Percentiles rank a stretch among this genome's conserved stretches.
Conservation (phyloP, 2,888 invertebrate species). For the Oscheius onirici region DNA sequence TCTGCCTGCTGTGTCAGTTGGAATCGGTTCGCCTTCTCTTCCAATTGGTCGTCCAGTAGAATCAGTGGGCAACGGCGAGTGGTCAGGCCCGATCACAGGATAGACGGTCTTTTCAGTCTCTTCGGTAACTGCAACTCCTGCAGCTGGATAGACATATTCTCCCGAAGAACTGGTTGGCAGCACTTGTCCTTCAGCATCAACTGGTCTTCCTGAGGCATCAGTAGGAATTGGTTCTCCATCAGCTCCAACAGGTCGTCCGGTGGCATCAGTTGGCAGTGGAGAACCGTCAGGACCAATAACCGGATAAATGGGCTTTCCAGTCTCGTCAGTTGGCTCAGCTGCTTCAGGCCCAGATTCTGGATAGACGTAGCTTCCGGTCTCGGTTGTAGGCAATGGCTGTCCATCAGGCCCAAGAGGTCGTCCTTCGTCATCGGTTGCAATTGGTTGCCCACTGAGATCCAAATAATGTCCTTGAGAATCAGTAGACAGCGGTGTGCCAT, state of each 20-base stretch:
- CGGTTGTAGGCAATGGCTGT: slow-evolving; percentile 30
- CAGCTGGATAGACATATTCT: slow-evolving; percentile 32
- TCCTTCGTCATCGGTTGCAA: slow-evolving; percentile 45
- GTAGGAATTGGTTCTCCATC: slow-evolving; percentile 33
- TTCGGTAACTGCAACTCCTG: slow-evolving; percentile 35
- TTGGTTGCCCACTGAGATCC: slow-evolving; percentile 21
- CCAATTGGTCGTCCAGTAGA: slow-evolving; percentile 29
- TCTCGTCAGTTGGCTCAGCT: slow-evolving; percentile 46
- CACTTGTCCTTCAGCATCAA: slow-evolving; percentile 38
- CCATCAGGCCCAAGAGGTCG: slow-evolving; percentile 44
- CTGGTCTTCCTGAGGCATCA: slow-evolving; percentile 44
- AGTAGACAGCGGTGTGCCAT: slow-evolving; percentile 42
- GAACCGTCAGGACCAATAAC: slow-evolving; percentile 29
- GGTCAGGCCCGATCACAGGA: slow-evolving; percentile 28
- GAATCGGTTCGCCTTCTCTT: slow-evolving; percentile 30
- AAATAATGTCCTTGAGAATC: slow-evolving; percentile 13
- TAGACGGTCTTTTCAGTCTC: neutral
- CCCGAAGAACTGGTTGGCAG: slow-evolving; percentile 29
- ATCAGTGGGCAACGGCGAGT: slow-evolving; percentile 36
- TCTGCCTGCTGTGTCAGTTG: slow-evolving; percentile 40
- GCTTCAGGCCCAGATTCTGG: slow-evolving; percentile 36
- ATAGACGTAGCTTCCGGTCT: slow-evolving; percentile 29
- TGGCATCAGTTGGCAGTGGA: slow-evolving; percentile 37
- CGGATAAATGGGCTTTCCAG: slow-evolving; percentile 20
- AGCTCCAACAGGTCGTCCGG: neutral